Evolutionary conservation across 2,888 invertebrate genomes (phyloP), one percentile per base, ranked within the genome.

Genomic region (Ypsolopha scabrella): DNA sequence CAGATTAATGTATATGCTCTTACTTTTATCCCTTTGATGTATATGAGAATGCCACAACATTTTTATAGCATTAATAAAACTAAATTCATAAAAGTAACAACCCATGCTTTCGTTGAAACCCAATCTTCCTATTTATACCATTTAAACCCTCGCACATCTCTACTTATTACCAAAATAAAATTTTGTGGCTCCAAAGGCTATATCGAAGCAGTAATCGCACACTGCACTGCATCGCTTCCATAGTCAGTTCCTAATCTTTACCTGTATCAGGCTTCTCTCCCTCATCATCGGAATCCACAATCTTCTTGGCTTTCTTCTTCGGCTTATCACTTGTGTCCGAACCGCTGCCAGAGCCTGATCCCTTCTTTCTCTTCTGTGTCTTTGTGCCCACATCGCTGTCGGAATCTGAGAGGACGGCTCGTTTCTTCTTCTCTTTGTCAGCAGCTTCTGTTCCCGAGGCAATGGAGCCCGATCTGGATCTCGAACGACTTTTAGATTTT

Each of bases 211-310:
- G 4, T 24, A 24, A 24, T 24, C 24, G 4, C 4, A 24, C 2
- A 4, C 24, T 24, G 2, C 2, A 4, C 24, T 24, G 2, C 24
- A 24, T 24, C 2, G 24, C 24, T 24, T 24, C 24, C 24, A 24
- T 24, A 24, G 24, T 24, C 64, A 58, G 46, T 55, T 60, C 48
- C 58, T 57, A 14, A 46, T 55, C 50, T 67, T 62, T 55, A 78
- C 81, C 72, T 47, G 70, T 70, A 46, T 86, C 87, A 37, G 65
- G 66, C 51, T 75, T 74, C 46, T 81, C 75, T 52, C 75, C 79
- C 8, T 90, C 90, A 47, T 92, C 93, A 56, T 94, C 94, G 0
- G 93, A 89, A 61, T 91, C 92, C 6, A 92, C 87, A 1, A 91
- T 62, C 55, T 86, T 87, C 66, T 88, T 89, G 7, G 88, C 74